Conservation (phyloP, 2,113 vertebrate species). For the Mastomys coucha region DNA sequence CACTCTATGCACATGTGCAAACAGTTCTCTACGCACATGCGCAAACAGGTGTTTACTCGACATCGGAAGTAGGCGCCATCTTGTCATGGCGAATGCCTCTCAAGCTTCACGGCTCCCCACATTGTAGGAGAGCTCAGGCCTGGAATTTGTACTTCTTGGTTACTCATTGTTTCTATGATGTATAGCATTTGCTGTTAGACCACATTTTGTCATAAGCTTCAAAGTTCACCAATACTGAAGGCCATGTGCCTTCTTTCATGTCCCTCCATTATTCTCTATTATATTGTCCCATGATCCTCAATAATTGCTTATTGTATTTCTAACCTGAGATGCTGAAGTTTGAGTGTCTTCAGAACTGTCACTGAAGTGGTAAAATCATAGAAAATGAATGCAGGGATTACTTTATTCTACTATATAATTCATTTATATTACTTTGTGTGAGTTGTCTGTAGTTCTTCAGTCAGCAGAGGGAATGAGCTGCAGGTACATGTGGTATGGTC, state of each 20-base stretch:
- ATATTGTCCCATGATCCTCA: not conserved
- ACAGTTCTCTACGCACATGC: too few relatives aligned
- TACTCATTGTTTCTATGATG: too few relatives aligned
- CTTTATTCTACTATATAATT: not conserved
- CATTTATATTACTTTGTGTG: too few relatives aligned
- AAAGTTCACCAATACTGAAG: not conserved
- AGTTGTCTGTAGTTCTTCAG: not conserved
- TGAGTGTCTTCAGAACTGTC: not conserved
- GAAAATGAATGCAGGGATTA: not conserved
- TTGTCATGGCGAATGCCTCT: too few relatives aligned
- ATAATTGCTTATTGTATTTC: not conserved
- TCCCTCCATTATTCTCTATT: not conserved
- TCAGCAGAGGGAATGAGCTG: not conserved
- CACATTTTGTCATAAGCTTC: fast-evolving
- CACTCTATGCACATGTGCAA: too few relatives aligned
- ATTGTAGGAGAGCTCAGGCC: not conserved
- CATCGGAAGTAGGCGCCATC: too few relatives aligned
- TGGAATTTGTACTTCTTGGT: not conserved
- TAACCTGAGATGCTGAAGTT: not conserved
- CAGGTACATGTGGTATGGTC: not conserved
- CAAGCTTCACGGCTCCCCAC: too few relatives aligned
- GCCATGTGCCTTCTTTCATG: not conserved
- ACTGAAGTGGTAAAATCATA: not conserved
- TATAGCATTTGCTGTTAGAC: not conserved
- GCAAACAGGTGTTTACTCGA: too few relatives aligned